phyloP scores from a whole-genome alignment of 1,140 invertebrate genomes.

The Melipona quadrifasciata region DNA sequence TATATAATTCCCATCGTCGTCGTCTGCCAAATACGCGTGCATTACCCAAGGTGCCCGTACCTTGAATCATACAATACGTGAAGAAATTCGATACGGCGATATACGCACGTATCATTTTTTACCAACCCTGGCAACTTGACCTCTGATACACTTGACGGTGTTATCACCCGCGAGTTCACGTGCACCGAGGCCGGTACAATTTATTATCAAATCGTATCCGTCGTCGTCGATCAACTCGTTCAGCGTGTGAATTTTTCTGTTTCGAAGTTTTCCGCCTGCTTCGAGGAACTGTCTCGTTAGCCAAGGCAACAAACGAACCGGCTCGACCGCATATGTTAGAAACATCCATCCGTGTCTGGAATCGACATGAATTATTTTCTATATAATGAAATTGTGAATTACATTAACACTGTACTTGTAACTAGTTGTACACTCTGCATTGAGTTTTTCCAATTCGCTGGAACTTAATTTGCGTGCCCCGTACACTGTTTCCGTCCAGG shows the following conservation, averaged over 20 bases:
- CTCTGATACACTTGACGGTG: constrained; percentile 84
- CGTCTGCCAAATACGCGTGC: constrained; percentile 82
- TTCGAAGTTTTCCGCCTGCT: constrained; percentile 82
- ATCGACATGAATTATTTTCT: constrained; percentile 2
- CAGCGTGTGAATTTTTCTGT: constrained; percentile 82
- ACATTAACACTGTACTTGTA: constrained; percentile 78
- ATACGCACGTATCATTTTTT: too few relatives aligned
- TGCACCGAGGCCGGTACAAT: constrained; percentile 88
- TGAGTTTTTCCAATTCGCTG: constrained; percentile 81
- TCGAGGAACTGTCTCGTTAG: constrained; percentile 83
- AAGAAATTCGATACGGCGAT: neutral
- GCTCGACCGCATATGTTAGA: constrained; percentile 85
- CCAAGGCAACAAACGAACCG: constrained; percentile 83
- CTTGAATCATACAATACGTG: constrained; percentile 72
- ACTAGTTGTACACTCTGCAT: constrained; percentile 75
- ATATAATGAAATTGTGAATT: neutral
- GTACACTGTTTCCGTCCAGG: constrained; percentile 84
- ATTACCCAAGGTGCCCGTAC: constrained; percentile 86
- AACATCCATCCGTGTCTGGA: constrained; percentile 84
- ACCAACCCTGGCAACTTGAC: constrained; percentile 82
- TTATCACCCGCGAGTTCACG: constrained; percentile 83
- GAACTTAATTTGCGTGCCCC: constrained; percentile 82
- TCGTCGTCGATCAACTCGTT: constrained; percentile 79
- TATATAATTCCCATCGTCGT: constrained; percentile 85
- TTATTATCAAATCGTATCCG: constrained; percentile 86